phyloP scores from a whole-genome alignment of 2,797 vertebrate species.

The Otolemur crassicaudatus region DNA sequence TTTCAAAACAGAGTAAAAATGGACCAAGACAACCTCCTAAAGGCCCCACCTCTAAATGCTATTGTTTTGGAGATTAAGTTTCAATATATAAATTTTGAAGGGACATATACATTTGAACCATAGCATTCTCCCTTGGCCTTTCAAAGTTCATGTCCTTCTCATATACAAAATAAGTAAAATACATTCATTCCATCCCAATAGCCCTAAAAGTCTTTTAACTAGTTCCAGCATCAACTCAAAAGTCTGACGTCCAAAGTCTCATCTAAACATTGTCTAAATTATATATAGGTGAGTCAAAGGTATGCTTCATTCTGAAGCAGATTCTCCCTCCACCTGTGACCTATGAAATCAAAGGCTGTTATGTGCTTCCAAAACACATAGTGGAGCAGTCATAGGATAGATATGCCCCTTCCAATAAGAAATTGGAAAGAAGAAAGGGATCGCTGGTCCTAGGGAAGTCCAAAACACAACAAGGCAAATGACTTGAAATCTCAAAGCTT shows the following conservation, averaged over 20 bases:
- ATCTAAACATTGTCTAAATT: neutral
- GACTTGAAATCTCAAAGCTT: neutral
- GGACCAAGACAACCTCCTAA: neutral
- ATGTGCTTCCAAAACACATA: neutral
- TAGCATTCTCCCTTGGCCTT: neutral
- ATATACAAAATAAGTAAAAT: too few relatives aligned
- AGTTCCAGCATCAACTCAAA: neutral
- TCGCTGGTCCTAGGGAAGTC: neutral
- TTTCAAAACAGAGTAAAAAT: neutral
- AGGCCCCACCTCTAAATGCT: neutral
- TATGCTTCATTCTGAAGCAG: neutral
- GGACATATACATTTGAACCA: neutral
- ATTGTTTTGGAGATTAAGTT: neutral
- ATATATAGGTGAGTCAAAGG: neutral
- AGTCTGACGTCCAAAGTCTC: neutral
- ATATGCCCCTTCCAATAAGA: neutral
- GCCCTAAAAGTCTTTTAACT: neutral
- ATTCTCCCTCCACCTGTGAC: neutral
- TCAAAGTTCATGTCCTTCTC: neutral
- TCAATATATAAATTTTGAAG: neutral
- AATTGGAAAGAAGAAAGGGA: neutral
- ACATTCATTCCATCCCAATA: neutral
- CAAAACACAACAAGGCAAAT: neutral
- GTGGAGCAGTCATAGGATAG: rapidly evolving
- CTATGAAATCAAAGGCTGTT: neutral